These are phyloP conservation scores for Malthinus flaveolus DNA, from an alignment of 2,888 invertebrate genomes.

Conservation along the genomic window DNA sequence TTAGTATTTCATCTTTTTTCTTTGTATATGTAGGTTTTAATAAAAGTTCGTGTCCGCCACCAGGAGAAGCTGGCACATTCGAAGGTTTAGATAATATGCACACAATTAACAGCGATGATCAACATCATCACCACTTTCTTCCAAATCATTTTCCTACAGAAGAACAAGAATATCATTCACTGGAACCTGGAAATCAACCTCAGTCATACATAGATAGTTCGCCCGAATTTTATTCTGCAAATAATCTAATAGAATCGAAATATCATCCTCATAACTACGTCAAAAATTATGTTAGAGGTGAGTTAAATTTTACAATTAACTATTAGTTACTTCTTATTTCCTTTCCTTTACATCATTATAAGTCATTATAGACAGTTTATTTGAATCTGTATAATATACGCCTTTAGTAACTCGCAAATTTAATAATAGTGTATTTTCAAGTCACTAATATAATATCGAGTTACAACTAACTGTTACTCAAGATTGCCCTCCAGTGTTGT, in stretches of 20 bases:
- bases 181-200: constrained; percentile 59
- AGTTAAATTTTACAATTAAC: constrained; percentile 37
- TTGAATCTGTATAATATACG: too few relatives aligned
- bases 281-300: constrained; percentile 74
- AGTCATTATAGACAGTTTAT: background rate
- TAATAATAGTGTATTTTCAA: background rate
- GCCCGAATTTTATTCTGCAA: constrained; percentile 74
- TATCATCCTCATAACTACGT: constrained; percentile 69
- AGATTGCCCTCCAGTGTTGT: constrained; percentile 9
- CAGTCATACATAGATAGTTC: constrained; percentile 69
- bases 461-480: background rate
- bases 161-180: constrained; percentile 62
- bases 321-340: too few relatives aligned
- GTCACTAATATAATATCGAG: too few relatives aligned
- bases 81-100: constrained; percentile 55
- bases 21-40: constrained; percentile 41
- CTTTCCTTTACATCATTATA: background rate
- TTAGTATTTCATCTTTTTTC: too few relatives aligned
- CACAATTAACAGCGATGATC: constrained; percentile 56
- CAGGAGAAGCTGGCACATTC: constrained; percentile 61
- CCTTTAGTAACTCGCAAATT: background rate
- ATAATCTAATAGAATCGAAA: constrained; percentile 62
- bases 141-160: constrained; percentile 59
- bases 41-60: constrained; percentile 53
- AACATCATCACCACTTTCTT: constrained; percentile 40